Percentiles rank a stretch among this genome's conserved stretches.
phyloP scores from a whole-genome alignment of 2,797 vertebrate species.

The Sebastes iracundus region DNA sequence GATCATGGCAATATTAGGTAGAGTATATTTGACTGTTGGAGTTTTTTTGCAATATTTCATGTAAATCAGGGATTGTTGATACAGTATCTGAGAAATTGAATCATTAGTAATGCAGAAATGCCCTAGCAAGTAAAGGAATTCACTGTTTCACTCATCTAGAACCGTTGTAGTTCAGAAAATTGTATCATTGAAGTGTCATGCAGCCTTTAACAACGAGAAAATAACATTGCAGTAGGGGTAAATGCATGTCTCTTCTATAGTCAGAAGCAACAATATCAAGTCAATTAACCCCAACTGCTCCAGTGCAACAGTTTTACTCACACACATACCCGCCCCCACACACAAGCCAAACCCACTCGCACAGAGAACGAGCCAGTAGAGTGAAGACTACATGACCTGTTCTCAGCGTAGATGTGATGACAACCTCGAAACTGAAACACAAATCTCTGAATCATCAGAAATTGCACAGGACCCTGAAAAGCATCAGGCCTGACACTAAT shows the following conservation, averaged over 20 bases:
- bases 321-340: background rate
- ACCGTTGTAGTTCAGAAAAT: background rate
- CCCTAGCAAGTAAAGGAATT: background rate
- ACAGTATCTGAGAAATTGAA: background rate
- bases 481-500: constrained; percentile 78
- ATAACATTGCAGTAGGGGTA: background rate
- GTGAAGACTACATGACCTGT: constrained; percentile 42
- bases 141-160: background rate
- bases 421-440: constrained; percentile 64
- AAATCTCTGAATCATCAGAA: constrained; percentile 81
- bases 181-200: background rate
- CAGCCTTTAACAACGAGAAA: background rate
- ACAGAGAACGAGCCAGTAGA: constrained; percentile 35
- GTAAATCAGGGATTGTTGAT: background rate
- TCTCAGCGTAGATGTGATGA: constrained; percentile 66
- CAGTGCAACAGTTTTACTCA: constrained; percentile 36
- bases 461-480: constrained; percentile 63
- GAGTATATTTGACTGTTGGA: too few relatives aligned
- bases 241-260: background rate
- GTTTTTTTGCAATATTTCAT: background rate
- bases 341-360: constrained; percentile 27
- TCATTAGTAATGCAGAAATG: background rate
- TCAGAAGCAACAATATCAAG: background rate
- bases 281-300: constrained; percentile 38
- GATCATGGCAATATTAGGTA: background rate